Evolutionary conservation across 1,140 invertebrate species (phyloP).

Genomic region (Steinernema khuongi): DNA sequence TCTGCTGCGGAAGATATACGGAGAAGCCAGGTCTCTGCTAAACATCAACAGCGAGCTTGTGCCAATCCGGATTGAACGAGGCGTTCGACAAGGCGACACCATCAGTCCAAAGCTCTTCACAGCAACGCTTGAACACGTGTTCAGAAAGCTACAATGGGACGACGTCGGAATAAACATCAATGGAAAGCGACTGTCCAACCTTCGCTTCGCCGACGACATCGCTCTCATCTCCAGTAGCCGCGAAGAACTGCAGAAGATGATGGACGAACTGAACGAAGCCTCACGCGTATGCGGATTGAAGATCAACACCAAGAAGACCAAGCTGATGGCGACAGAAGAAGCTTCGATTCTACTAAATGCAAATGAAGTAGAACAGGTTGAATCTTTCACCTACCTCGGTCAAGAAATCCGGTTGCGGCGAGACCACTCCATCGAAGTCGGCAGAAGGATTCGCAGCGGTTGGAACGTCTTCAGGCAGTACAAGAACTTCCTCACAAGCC

Average conservation of each 20-base stretch:
- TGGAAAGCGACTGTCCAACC: conserved; percentile 1
- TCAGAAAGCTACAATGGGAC: conserved; percentile 18
- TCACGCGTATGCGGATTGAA: neutral
- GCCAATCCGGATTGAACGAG: neutral
- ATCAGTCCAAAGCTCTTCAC: conserved; percentile 20
- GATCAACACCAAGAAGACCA: conserved; percentile 5
- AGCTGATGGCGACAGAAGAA: neutral
- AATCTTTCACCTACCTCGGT: conserved; percentile 8
- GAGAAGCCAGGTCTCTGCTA: neutral
- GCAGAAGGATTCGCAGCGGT: neutral
- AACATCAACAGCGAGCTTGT: neutral
- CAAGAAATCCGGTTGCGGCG: neutral
- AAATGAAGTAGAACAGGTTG: neutral
- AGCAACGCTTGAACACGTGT: neutral
- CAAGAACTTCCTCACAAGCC: no score
- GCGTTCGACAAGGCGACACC: conserved; percentile 28
- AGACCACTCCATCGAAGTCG: neutral
- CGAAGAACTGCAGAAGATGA: conserved; percentile 16
- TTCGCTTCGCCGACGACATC: conserved; percentile 23
- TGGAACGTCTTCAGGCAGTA: neutral
- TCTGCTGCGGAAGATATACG: conserved; percentile 20
- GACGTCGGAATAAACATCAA: conserved; percentile 22
- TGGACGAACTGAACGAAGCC: conserved; percentile 13
- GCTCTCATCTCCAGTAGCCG: neutral
- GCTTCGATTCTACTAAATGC: neutral